Evolutionary conservation across 2,113 vertebrate species (phyloP).

Genomic region (Dipodomys ordii): DNA sequence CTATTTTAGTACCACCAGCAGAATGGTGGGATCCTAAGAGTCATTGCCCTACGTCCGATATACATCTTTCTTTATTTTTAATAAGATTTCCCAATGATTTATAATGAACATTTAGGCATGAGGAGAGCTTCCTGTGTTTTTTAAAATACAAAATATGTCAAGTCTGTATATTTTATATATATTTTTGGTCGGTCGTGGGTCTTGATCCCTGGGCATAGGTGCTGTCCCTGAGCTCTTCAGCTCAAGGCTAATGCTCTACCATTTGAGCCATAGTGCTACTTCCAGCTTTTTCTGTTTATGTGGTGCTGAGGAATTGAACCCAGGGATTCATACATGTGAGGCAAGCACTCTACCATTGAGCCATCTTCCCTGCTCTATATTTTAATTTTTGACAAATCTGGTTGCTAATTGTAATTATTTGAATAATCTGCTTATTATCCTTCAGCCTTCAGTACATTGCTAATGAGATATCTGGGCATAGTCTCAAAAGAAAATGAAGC

Average conservation of each 20-base stretch:
- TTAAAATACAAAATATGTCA: not conserved
- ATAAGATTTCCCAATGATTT: not conserved
- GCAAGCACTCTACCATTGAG: too few relatives aligned
- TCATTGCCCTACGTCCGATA: not conserved
- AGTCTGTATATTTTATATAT: not conserved
- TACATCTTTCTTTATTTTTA: not conserved
- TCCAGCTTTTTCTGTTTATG: too few relatives aligned
- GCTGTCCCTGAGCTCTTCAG: too few relatives aligned
- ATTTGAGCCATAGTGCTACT: too few relatives aligned
- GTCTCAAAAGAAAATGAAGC: conserved; percentile 43
- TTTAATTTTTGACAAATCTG: not conserved
- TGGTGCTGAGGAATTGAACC: too few relatives aligned
- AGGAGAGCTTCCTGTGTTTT: not conserved
- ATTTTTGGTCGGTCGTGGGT: not conserved
- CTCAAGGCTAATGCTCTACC: too few relatives aligned
- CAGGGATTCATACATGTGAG: too few relatives aligned
- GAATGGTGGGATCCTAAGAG: not conserved
- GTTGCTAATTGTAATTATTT: conserved; percentile 47
- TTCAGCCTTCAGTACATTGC: not conserved
- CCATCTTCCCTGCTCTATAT: too few relatives aligned
- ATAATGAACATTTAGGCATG: not conserved
- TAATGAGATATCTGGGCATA: conserved; percentile 11
- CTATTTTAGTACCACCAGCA: not conserved
- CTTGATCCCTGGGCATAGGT: too few relatives aligned
- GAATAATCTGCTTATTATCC: conserved; percentile 47